Conservation (phyloP, 2,888 invertebrate species). For the Tachina grossa region DNA sequence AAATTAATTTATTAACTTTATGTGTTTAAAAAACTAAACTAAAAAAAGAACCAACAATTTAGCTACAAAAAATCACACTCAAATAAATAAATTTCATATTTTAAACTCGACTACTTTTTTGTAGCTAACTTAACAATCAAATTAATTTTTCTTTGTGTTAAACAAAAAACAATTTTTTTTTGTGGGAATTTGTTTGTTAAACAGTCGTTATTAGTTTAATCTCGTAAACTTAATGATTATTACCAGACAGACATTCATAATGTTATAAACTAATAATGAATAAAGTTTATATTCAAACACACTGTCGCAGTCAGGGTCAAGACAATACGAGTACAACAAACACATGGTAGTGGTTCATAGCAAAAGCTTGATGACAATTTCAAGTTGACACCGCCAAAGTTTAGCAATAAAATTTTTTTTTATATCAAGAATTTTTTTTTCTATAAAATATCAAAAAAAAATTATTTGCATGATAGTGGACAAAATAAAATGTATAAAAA, state of each 20-base stretch:
- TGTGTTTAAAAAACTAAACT: neutral
- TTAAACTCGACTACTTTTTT: constrained; percentile 1
- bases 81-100: constrained; percentile 10
- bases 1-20: constrained; percentile 63
- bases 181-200: constrained; percentile 40
- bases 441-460: neutral
- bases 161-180: neutral
- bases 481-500: neutral
- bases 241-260: constrained; percentile 12
- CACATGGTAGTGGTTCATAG: neutral
- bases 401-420: constrained; percentile 4
- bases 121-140: constrained; percentile 45
- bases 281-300: neutral
- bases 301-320: constrained; percentile 1
- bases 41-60: neutral
- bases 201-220: constrained; percentile 23
- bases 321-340: too few relatives aligned
- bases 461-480: neutral
- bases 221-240: constrained; percentile 29
- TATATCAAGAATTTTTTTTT: neutral
- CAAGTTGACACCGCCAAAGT: neutral
- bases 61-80: constrained; percentile 15
- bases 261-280: constrained; percentile 6
- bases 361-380: neutral
- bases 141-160: constrained; percentile 2